Conservation (phyloP, 2,797 vertebrate genomes). For the Cuculus canorus region DNA sequence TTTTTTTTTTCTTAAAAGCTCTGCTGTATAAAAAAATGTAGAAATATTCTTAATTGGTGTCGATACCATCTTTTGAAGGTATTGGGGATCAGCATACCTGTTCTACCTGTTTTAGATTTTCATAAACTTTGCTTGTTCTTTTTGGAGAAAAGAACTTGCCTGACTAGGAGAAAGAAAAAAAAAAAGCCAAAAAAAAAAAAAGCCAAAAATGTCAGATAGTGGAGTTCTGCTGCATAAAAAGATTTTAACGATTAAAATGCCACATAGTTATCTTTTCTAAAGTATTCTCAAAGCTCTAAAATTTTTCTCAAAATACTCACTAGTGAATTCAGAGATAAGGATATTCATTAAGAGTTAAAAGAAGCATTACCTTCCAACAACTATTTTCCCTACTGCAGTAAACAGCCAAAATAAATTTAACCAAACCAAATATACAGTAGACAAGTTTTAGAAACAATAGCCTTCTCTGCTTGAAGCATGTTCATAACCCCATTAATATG, state of each 20-base stretch:
- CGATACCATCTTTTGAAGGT: not conserved
- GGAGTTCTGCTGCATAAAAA: not conserved
- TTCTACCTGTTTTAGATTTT: not conserved
- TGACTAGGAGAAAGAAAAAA: not conserved
- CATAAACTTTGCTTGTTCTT: not conserved
- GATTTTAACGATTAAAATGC: not conserved
- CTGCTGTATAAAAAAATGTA: not conserved
- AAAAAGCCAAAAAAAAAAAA: not conserved
- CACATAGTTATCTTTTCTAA: not conserved
- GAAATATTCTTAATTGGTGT: not conserved
- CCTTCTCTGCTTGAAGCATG: slow-evolving; percentile 48
- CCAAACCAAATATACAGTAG: slow-evolving; percentile 35
- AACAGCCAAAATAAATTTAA: slow-evolving; percentile 44
- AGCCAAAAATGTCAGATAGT: not conserved
- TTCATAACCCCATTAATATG: slow-evolving; percentile 60
- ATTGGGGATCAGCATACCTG: not conserved
- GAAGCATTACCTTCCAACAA: not conserved
- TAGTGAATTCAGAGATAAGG: not conserved
- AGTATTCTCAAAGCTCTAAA: not conserved
- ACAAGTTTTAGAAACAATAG: slow-evolving; percentile 47
- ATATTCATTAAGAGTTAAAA: not conserved
- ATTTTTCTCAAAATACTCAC: not conserved
- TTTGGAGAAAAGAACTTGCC: not conserved
- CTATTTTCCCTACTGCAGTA: not conserved
- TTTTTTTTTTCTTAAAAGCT: not conserved